phyloP scores from a whole-genome alignment of 35 echinoderm and acorn worm genomes.

The Acanthaster planci region DNA sequence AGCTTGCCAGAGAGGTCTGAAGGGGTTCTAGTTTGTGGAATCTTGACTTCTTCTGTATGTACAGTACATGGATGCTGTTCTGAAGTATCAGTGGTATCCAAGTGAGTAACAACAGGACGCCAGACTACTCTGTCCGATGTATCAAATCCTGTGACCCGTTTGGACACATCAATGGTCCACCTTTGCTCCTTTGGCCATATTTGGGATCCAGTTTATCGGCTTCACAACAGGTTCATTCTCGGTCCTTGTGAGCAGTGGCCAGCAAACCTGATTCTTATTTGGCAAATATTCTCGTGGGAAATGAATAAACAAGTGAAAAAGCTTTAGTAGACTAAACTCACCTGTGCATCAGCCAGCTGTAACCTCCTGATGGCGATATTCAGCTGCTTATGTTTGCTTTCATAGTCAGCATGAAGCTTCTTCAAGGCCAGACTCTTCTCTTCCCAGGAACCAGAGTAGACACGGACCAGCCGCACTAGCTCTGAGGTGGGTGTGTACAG shows the following conservation, averaged over 20 bases:
- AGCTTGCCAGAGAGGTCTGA: too few relatives aligned
- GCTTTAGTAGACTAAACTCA: too few relatives aligned
- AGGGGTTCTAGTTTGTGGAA: too few relatives aligned
- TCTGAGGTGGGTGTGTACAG: conserved; percentile 82
- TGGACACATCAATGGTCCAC: too few relatives aligned
- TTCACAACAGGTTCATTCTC: neutral
- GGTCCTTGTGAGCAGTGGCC: neutral
- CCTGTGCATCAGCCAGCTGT: conserved; percentile 85
- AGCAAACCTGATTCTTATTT: neutral
- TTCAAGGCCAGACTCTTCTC: conserved; percentile 92
- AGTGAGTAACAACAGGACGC: too few relatives aligned
- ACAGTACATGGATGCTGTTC: too few relatives aligned
- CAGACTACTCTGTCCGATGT: too few relatives aligned
- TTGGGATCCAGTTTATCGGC: neutral
- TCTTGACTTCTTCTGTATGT: too few relatives aligned
- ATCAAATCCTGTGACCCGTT: too few relatives aligned
- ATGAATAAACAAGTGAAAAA: neutral
- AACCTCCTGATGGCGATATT: conserved; percentile 91
- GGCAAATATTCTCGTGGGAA: neutral
- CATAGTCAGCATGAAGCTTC: conserved; percentile 94
- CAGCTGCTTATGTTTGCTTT: conserved; percentile 96
- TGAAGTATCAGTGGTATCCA: too few relatives aligned
- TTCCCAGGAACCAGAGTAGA: conserved; percentile 92
- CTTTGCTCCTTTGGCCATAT: too few relatives aligned
- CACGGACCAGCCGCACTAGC: conserved; percentile 81